Evolutionary conservation across 2,888 invertebrate genomes (phyloP).

Genomic region (Watsonalla binaria): DNA sequence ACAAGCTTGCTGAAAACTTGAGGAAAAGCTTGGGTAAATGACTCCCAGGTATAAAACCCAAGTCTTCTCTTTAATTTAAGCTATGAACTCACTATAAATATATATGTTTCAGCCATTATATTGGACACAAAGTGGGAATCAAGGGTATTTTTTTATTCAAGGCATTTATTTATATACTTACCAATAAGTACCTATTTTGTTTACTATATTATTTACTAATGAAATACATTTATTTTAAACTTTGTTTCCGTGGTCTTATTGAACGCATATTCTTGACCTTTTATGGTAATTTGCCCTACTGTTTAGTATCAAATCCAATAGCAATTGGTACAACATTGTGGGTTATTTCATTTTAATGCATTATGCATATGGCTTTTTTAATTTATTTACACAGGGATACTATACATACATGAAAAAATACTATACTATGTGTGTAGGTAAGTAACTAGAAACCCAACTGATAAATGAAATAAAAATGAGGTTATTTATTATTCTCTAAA

Average conservation of each 20-base stretch:
- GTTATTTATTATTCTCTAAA: too few species aligned
- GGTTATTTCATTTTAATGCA: too few species aligned
- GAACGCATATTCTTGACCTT: slow-evolving; percentile 5
- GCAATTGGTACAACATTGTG: too few species aligned
- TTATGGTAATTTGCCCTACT: not conserved
- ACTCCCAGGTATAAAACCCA: slow-evolving; percentile 46
- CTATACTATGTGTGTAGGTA: too few species aligned
- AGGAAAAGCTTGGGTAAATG: slow-evolving; percentile 79
- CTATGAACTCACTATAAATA: slow-evolving; percentile 16
- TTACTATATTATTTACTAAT: slow-evolving; percentile 25
- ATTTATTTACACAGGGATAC: too few species aligned
- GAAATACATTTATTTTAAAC: slow-evolving; percentile 33
- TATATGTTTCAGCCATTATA: slow-evolving; percentile 22
- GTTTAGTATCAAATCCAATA: too few species aligned
- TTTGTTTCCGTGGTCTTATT: slow-evolving; percentile 9
- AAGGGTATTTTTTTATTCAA: slow-evolving; percentile 49
- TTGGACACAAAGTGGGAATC: slow-evolving; percentile 37
- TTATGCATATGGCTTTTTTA: too few species aligned
- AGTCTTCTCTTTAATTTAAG: slow-evolving; percentile 48
- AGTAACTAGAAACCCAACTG: too few species aligned
- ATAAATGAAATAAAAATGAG: too few species aligned
- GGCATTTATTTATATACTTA: slow-evolving; percentile 53
- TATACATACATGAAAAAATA: too few species aligned
- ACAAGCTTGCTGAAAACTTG: slow-evolving; percentile 95
- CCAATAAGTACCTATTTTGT: slow-evolving; percentile 17